Base-by-base conservation (phyloP, 2,888 invertebrate genomes). In the Ormyrus pomaceus region DNA sequence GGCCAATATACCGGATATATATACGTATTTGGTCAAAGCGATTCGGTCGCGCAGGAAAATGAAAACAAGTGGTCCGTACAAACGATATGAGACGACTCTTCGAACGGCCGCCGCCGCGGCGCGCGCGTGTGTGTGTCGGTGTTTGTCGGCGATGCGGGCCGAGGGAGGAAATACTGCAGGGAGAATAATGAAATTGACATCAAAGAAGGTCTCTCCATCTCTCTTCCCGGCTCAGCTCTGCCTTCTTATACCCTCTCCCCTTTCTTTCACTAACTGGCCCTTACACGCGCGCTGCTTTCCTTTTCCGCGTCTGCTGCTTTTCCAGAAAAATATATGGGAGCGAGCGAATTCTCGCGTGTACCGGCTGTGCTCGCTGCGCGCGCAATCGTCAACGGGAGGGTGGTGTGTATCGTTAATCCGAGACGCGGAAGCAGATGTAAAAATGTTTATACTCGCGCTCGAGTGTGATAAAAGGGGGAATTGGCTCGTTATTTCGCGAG, bases 61-160 rank as follows among this genome's bases (percentile, higher is more conserved):
- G 82, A 74, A 83, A 82, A 81, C 82, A 83, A 84, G 80, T 84
- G 83, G 79, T 62, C 82, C 80, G 83, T 82, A 72, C 83, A 80
- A 82, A 80, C 81, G 83, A 84, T 83, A 84, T 73, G 82, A 68
- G 78, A 34, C 61, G 61, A 55, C 68, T 34, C 34, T 53, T 19
- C 64, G 68, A 51, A 53, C 53, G 51, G 45, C 45, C 58, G 13
- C 13, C 13, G 13, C 13, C 13, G 0, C 13, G 0, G 13, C 13
- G 58, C 9, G 50, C 45, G 11, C 5, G 2, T 5, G 61, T 45
- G 10, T 8, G 19, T 6, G 11, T 19, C 8, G 45, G 8, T n/a
- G 48, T 56, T 9, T 7, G 34, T 19, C 70, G 50, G 48, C 50
- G n/a, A 51, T 61, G 51, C 19, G 34, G 50, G n/a, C 4, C 34